Base-by-base conservation (phyloP, 2,113 vertebrate species). In the Ginglymostoma cirratum region DNA sequence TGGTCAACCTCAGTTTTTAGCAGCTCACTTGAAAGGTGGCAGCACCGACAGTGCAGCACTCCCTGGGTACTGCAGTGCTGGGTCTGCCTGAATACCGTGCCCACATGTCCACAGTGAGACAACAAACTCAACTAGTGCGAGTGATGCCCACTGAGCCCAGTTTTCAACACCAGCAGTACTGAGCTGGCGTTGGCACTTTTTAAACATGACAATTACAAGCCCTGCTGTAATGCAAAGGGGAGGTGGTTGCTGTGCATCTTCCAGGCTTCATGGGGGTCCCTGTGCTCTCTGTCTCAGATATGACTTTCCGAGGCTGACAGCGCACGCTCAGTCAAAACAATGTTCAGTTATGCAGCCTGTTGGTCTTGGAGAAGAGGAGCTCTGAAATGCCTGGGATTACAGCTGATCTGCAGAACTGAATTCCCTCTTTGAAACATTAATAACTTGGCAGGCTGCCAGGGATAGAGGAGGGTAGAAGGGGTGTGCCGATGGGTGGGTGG, bases 381-480 rank as follows among this genome's bases (percentile, higher is more conserved):
- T 94, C 38, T 70, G 93, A 72, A 72, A 95, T 72, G 93, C 67
- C 69, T 48, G 93, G 93, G n/a, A 72, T 95, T 27, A 72, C 93
- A 95, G 93, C 93, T 95, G 93, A 72, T 48, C 93, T 0, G 10
- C 30, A 96, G 96, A 96, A 15, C 0, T 69, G 96, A 96, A 96
- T 96, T 96, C 96, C 76, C 96, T 87, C 96, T 96, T 96, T 96
- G 96, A 96, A 96, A 96, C 97, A 96, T 96, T 86, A 96, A 96
- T 72, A 24, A 96, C 10, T 89, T 97, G 97, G 97, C 96, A 0
- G 0, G 95, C 95, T 6, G 97, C 97, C 97, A 97, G 96, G 27
- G 96, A 96, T 5, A 0, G 55, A 12, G 96, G 96, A 45, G 93
- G 94, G 93, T 38, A 95, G 67, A 34, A 70, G 42, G 10, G 87